Conservation (phyloP, 2,113 vertebrate species). For the Columbina picui region DNA sequence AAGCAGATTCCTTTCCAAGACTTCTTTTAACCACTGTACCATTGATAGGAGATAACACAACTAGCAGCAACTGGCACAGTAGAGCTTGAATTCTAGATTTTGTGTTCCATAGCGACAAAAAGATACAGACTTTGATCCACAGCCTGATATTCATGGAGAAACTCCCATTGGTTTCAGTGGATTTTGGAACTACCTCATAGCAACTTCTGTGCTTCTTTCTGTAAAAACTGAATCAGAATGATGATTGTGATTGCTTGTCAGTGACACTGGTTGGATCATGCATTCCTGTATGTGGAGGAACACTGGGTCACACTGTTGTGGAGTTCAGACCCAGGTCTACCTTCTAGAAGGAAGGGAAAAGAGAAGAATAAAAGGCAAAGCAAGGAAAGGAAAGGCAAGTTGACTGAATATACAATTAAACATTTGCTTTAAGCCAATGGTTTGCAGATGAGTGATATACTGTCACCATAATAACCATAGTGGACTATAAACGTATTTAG, state of each 20-base stretch:
- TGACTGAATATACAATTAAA: background rate
- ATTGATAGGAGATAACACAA: background rate
- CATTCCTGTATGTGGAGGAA: background rate
- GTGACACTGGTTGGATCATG: rapidly evolving
- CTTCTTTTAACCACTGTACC: background rate
- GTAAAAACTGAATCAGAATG: background rate
- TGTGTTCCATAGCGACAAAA: background rate
- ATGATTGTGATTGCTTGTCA: background rate
- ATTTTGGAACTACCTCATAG: background rate
- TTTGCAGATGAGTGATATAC: background rate
- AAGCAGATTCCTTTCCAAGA: background rate
- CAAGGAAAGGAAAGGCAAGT: background rate
- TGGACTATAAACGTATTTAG: background rate
- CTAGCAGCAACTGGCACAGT: background rate
- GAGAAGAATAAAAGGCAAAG: background rate
- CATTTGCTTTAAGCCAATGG: background rate
- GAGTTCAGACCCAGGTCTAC: background rate
- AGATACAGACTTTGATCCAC: background rate
- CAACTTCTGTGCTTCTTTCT: background rate
- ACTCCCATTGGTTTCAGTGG: background rate
- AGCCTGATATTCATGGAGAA: background rate
- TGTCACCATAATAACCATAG: background rate
- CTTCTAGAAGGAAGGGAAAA: background rate
- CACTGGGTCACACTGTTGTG: background rate
- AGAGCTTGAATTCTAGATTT: background rate